A percentile compares a stretch with the other conserved stretches of the same genome.
phyloP scores from a whole-genome alignment of 2,113 vertebrate species.

The Platichthys flesus region DNA sequence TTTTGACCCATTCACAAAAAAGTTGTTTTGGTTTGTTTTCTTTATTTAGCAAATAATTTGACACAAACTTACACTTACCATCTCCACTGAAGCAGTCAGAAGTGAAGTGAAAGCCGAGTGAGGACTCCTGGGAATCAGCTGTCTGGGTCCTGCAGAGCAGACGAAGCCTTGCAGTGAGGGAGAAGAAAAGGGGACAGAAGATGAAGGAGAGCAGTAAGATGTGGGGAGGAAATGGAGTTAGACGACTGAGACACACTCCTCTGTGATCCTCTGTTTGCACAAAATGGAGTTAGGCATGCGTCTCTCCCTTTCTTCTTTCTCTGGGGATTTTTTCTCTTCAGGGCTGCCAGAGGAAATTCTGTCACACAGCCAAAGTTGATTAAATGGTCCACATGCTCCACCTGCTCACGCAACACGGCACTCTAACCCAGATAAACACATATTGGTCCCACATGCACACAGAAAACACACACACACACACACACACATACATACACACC shows the following conservation, averaged over 20 bases:
- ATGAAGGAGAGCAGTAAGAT: constrained; percentile 10
- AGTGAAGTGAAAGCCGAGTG: constrained; percentile 24
- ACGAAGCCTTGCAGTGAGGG: constrained; percentile 3
- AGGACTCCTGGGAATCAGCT: constrained; percentile 21
- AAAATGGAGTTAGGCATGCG: constrained; percentile 35
- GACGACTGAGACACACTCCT: constrained; percentile 10
- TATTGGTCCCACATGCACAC: constrained; percentile 13
- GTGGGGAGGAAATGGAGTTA: constrained; percentile 27
- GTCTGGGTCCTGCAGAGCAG: constrained; percentile 25
- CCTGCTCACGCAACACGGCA: constrained; percentile 35
- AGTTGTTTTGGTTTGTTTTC: constrained; percentile 35
- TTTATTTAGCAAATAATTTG: not conserved
- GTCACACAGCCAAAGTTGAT: constrained; percentile 27
- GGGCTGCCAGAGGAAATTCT: constrained; percentile 19
- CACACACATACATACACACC: constrained; percentile 4
- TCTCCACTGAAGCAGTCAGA: constrained; percentile 13
- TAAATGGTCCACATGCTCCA: constrained; percentile 23
- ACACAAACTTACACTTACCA: not conserved
- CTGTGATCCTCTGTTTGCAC: constrained; percentile 20
- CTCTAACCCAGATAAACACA: constrained; percentile 24
- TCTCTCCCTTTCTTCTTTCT: constrained; percentile 2
- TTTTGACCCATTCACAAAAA: constrained; percentile 39
- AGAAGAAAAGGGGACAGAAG: constrained; percentile 15
- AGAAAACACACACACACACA: not conserved
- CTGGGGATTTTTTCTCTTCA: constrained; percentile 5